Conservation (phyloP, 2,113 vertebrate genomes). For the Triplophysa siluroides region DNA sequence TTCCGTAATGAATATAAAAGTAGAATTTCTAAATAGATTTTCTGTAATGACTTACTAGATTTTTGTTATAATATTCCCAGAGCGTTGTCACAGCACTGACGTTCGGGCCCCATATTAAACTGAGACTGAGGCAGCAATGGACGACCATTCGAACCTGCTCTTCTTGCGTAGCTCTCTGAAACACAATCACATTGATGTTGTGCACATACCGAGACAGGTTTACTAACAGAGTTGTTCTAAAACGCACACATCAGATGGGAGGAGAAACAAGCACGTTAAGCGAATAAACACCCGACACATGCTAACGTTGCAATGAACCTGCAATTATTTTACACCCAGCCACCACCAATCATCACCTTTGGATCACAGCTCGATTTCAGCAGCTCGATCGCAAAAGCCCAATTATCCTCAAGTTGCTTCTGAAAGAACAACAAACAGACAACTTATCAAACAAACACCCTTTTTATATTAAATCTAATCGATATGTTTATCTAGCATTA, state of each 20-base stretch:
- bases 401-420: constrained; percentile 84
- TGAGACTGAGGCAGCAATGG: constrained; percentile 90
- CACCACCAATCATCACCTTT: constrained; percentile 73
- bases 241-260: background rate
- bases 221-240: background rate
- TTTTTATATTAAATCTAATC: background rate
- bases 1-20: background rate
- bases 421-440: constrained; percentile 62
- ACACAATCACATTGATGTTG: constrained; percentile 19
- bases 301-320: background rate
- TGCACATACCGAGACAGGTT: background rate
- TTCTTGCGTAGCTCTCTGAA: constrained; percentile 73
- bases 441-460: background rate
- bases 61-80: constrained; percentile 95
- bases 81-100: constrained; percentile 78
- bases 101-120: constrained; percentile 84
- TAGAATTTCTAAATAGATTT: background rate
- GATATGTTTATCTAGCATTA: background rate
- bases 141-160: constrained; percentile 91
- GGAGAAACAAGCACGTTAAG: constrained; percentile 6
- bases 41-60: constrained; percentile 78
- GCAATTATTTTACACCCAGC: background rate
- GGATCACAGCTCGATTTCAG: constrained; percentile 81
- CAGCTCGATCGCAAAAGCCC: constrained; percentile 86
- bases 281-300: constrained; percentile 32